Evolutionary conservation across 2,888 invertebrate genomes (phyloP).

Genomic region (Himalopsyche kuldschensis): DNA sequence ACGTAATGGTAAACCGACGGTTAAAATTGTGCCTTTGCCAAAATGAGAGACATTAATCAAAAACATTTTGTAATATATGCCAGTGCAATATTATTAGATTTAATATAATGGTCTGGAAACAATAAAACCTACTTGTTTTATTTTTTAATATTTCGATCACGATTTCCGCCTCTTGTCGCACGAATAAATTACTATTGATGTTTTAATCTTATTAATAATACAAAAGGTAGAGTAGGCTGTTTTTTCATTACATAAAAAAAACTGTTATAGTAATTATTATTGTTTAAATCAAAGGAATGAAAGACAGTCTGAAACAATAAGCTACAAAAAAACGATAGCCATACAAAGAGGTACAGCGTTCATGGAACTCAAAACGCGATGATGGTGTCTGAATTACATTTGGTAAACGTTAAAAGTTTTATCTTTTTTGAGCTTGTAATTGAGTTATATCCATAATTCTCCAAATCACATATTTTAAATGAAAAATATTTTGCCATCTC

Average conservation of each 20-base stretch:
- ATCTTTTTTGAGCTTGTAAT: too few species aligned
- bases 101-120: neutral
- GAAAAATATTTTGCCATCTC: too few species aligned
- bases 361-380: too few species aligned
- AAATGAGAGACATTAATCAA: neutral
- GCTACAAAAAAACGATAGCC: too few species aligned
- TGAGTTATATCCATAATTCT: too few species aligned
- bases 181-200: slow-evolving; percentile 19
- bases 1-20: neutral
- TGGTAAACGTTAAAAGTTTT: too few species aligned
- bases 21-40: neutral
- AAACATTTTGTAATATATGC: neutral
- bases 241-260: neutral
- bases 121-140: neutral
- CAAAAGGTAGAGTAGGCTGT: slow-evolving; percentile 18
- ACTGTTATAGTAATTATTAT: neutral
- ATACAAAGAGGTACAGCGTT: too few species aligned
- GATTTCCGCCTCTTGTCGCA: slow-evolving; percentile 35
- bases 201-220: slow-evolving; percentile 11
- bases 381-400: too few species aligned
- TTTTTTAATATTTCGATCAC: slow-evolving; percentile 13
- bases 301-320: too few species aligned
- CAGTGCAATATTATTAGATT: neutral
- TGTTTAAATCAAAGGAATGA: too few species aligned
- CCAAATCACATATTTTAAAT: too few species aligned